A percentile compares a stretch with the other conserved stretches of the same genome.
These are phyloP conservation scores for Leguminivora glycinivorella DNA, from an alignment of 1,140 invertebrate species.

Conservation along the genomic window DNA sequence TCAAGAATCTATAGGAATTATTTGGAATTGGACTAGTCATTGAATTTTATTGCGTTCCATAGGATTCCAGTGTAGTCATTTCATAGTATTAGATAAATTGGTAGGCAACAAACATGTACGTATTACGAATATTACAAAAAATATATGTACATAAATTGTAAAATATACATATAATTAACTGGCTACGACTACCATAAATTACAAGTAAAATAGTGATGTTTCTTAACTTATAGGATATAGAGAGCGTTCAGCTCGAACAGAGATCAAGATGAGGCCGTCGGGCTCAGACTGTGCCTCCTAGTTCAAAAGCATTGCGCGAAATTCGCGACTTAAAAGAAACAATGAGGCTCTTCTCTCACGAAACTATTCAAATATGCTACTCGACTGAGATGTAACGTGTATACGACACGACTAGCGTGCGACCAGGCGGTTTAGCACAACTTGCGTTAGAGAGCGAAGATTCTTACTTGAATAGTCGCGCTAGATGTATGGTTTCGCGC, in stretches of 20 bases:
- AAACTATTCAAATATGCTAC: too few species aligned
- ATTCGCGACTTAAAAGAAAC: background rate
- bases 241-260: background rate
- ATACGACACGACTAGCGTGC: too few species aligned
- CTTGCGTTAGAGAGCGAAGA: too few species aligned
- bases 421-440: too few species aligned
- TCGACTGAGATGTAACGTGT: too few species aligned
- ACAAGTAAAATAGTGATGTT: slow-evolving; percentile 23
- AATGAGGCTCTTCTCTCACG: too few species aligned
- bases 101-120: slow-evolving; percentile 13
- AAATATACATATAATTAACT: slow-evolving; percentile 8
- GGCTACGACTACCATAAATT: slow-evolving; percentile 2
- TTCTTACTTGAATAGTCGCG: too few species aligned
- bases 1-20: background rate
- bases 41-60: too few species aligned
- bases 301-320: background rate
- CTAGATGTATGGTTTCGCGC: too few species aligned
- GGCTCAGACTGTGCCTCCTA: slow-evolving; percentile 46
- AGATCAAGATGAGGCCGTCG: slow-evolving; percentile 36
- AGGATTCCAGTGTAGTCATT: background rate
- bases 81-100: background rate
- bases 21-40: too few species aligned
- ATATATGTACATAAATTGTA: slow-evolving; percentile 13
- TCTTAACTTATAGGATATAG: slow-evolving; percentile 13
- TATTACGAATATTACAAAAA: slow-evolving; percentile 10